Percentiles rank a stretch among this genome's conserved stretches.
Evolutionary conservation across 2,113 vertebrate species (phyloP).

Genomic region (Malurus elegans): DNA sequence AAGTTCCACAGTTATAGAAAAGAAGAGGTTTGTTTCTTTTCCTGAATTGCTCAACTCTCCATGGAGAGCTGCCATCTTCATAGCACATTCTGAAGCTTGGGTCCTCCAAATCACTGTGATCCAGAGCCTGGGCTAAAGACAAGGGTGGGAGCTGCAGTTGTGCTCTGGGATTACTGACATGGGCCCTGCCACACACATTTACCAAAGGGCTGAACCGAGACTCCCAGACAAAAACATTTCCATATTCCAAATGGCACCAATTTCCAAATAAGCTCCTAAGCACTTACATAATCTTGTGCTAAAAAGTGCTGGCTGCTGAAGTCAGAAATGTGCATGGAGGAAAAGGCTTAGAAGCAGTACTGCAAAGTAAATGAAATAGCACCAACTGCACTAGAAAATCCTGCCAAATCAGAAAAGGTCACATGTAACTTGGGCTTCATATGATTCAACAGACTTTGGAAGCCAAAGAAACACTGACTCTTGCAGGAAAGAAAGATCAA

Average conservation of each 20-base stretch:
- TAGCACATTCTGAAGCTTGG: neutral
- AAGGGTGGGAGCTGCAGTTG: neutral
- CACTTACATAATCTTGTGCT: slow-evolving; percentile 45
- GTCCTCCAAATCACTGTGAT: neutral
- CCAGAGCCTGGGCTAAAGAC: neutral
- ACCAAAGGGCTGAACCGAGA: neutral
- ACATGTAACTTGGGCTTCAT: neutral
- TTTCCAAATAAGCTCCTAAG: slow-evolving; percentile 11
- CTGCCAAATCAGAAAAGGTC: slow-evolving; percentile 25
- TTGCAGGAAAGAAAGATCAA: neutral
- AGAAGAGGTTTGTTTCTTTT: neutral
- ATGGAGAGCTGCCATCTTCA: neutral
- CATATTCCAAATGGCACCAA: neutral
- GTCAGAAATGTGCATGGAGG: neutral
- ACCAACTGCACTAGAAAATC: neutral
- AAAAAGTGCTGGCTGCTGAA: slow-evolving; percentile 44
- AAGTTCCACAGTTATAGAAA: neutral
- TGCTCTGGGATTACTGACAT: neutral
- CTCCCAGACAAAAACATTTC: neutral
- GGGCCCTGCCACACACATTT: neutral
- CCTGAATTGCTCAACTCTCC: neutral
- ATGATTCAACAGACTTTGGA: neutral
- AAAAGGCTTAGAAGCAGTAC: neutral
- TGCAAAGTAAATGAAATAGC: neutral
- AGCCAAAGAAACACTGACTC: neutral